Conservation (phyloP, 2,113 vertebrate genomes). For the human (Homo sapiens) region GRCh38 chr2:67720001-67720500, state of each 20-base stretch:
- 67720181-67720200: neutral
- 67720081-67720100: neutral
- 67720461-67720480: neutral
- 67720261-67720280: constrained; percentile 71
- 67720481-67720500: neutral
- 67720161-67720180: neutral
- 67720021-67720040: neutral
- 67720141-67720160: neutral
- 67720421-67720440: neutral
- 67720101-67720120: neutral
- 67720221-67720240: constrained; percentile 68
- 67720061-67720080: neutral
- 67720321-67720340: neutral
- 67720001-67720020: neutral
- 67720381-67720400: neutral
- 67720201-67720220: constrained; percentile 55
- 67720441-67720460: neutral
- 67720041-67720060: neutral
- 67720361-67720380: neutral
- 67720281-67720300: constrained; percentile 72
- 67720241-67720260: constrained; percentile 42
- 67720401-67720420: neutral
- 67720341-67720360: neutral
- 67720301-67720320: neutral
- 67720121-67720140: neutral